phyloP scores from a whole-genome alignment of 1,140 invertebrate genomes.

The Apis florea region DNA sequence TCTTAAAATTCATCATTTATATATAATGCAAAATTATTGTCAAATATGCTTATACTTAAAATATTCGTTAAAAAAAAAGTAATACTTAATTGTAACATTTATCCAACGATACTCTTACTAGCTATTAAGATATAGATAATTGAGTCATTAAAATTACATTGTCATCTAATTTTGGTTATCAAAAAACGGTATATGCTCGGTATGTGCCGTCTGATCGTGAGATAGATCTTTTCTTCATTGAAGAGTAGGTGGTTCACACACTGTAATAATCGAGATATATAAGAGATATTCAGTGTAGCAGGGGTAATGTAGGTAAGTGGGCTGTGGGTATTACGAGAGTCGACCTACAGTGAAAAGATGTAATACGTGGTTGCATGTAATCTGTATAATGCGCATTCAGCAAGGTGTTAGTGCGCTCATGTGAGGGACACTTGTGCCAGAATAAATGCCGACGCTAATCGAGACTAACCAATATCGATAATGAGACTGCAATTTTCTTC shows the following conservation, averaged over 20 bases:
- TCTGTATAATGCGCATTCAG: conserved; percentile 24
- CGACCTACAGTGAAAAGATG: conserved; percentile 61
- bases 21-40: too few relatives aligned
- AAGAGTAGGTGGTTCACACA: conserved; percentile 44
- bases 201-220: neutral
- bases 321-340: conserved; percentile 76
- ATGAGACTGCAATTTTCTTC: conserved; percentile 43
- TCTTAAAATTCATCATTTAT: too few relatives aligned
- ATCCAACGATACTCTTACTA: neutral
- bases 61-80: too few relatives aligned
- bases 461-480: conserved; percentile 49
- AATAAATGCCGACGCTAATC: conserved; percentile 50
- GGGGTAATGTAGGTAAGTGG: conserved; percentile 80
- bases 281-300: conserved; percentile 6
- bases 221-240: conserved; percentile 27
- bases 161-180: neutral
- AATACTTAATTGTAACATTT: neutral
- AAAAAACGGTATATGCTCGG: conserved; percentile 4
- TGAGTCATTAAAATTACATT: neutral
- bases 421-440: conserved; percentile 15
- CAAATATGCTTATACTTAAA: too few relatives aligned
- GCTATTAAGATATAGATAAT: neutral
- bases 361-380: conserved; percentile 57
- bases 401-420: neutral
- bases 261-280: conserved; percentile 1